A percentile compares a stretch with the other conserved stretches of the same genome.
These are phyloP conservation scores for Cabera pusaria DNA, from an alignment of 2,888 invertebrate species.

Conservation along the genomic window DNA sequence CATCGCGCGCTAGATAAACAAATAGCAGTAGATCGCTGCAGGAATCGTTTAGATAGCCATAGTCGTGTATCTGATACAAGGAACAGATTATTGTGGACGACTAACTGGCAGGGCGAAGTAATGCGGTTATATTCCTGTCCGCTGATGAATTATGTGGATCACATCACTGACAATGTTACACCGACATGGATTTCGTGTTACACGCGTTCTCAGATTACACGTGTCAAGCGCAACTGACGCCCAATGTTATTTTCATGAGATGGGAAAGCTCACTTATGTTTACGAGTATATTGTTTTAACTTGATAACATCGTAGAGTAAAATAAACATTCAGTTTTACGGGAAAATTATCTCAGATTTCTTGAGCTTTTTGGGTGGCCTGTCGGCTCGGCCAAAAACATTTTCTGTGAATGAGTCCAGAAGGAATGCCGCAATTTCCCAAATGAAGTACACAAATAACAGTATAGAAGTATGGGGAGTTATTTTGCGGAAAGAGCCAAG, in stretches of 20 bases:
- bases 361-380: not conserved
- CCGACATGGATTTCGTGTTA: conserved; percentile 34
- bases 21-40: conserved; percentile 30
- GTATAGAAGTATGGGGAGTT: conserved; percentile 31
- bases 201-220: conserved; percentile 39
- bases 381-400: not conserved
- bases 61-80: conserved; percentile 23
- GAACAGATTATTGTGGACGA: conserved; percentile 19
- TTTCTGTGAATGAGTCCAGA: conserved; percentile 4
- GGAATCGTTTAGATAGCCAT: conserved; percentile 24
- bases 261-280: conserved; percentile 2
- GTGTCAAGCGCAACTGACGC: conserved; percentile 34
- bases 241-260: conserved; percentile 13
- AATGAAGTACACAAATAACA: conserved; percentile 24
- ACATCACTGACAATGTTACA: conserved; percentile 33
- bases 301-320: too few relatives aligned
- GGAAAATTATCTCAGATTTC: too few relatives aligned
- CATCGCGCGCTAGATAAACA: conserved; percentile 37
- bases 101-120: conserved; percentile 14
- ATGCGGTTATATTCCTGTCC: conserved; percentile 34
- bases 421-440: conserved; percentile 12
- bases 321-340: too few relatives aligned
- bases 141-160: conserved; percentile 43
- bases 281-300: too few relatives aligned
- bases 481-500: conserved; percentile 42